Evolutionary conservation across 1,140 invertebrate genomes (phyloP), one percentile per base, ranked within the genome.

Genomic region (Lordiphosa clarofinis): DNA sequence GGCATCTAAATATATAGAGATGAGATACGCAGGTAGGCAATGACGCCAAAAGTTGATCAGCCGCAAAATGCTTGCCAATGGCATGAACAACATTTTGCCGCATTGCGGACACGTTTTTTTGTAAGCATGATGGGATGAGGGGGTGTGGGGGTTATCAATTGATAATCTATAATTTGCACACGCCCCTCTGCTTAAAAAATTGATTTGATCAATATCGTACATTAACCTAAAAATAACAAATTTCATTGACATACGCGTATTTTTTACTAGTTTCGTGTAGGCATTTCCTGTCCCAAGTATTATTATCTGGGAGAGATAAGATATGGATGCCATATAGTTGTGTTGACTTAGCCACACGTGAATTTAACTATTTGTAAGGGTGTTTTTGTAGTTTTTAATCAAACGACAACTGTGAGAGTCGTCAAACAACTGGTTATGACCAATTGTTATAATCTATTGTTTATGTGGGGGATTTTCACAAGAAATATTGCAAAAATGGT

Each of bases 1-100:
- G 78, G 64, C 60, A 61, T 57, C 35, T 57, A 44, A 44, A 68
- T 64, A 67, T 76, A 56, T 61, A 70, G 50, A 56, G 36, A 57
- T 73, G 64, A 72, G 49, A 37, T 21, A 37, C 36, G 19, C 48
- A 70, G 40, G 49, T 38, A 48, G 8, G 13, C 13, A 67, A 54
- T 57, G 63, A 67, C 57, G 57, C 42, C 63, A 54, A 60, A 42
- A 56, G 61, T 65, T 69, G 61, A 69, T 65, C 61, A 59, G 49
- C 44, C 40, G 12, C 13, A 37, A 9, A 21, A 31, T 8, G 7
- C 28, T 31, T 31, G 28, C 28, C 28, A 31, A 31, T 7, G 28
- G 28, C 28, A 31, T 31, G 28, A 31, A 31, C 28, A 7, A 31
- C 28, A 31, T 31, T 31, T 31, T 31, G 28, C 8, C 28, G 28